Conservation (phyloP, 2,113 vertebrate species). For the Sciurus niger region DNA sequence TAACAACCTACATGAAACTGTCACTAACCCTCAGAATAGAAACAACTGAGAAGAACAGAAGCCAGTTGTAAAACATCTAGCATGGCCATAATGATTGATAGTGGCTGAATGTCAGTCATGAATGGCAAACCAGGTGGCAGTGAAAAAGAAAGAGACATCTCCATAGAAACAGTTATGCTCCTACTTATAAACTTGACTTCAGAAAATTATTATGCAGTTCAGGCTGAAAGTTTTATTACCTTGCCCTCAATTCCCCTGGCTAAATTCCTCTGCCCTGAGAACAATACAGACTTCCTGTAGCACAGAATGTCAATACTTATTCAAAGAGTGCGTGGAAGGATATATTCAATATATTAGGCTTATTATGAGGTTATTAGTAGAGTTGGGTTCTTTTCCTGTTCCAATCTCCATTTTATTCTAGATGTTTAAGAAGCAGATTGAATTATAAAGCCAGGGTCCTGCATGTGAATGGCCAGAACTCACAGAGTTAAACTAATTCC, state of each 20-base stretch:
- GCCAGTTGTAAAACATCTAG: background rate
- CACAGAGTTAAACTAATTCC: slow-evolving; percentile 66
- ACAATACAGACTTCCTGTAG: background rate
- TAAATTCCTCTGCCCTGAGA: background rate
- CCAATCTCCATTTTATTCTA: background rate
- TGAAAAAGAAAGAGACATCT: background rate
- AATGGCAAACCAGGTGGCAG: background rate
- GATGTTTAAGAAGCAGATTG: background rate
- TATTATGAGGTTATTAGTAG: slow-evolving; percentile 36
- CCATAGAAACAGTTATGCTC: background rate
- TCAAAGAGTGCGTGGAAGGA: background rate
- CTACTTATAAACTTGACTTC: background rate
- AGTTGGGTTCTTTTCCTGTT: background rate
- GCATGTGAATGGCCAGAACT: background rate
- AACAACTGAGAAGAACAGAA: background rate
- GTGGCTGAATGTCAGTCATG: background rate
- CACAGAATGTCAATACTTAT: background rate
- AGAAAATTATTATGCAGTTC: background rate
- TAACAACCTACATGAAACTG: background rate
- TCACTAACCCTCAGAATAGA: background rate
- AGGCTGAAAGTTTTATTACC: background rate
- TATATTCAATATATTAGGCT: background rate
- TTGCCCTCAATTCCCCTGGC: background rate
- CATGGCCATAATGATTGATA: rapidly evolving
- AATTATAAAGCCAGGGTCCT: slow-evolving; percentile 27